phyloP scores from a whole-genome alignment of 2,113 vertebrate genomes.

The Pristiophorus japonicus region DNA sequence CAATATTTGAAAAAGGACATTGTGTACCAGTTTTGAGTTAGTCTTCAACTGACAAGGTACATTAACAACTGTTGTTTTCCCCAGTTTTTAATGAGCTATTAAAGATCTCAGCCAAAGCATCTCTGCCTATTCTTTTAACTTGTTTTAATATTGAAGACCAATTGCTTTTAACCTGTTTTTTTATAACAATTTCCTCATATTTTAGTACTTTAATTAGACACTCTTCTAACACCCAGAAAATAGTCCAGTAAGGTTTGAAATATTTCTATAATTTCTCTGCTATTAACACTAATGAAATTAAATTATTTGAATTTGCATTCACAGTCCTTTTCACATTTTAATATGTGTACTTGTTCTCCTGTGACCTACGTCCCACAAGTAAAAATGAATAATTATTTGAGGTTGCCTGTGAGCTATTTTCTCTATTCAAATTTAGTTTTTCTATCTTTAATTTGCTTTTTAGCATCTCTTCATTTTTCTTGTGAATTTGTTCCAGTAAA shows the following conservation, averaged over 20 bases:
- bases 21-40: background rate
- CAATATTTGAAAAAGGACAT: background rate
- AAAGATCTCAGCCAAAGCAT: background rate
- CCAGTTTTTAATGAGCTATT: background rate
- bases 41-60: background rate
- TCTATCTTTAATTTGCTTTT: background rate
- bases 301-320: background rate
- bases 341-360: background rate
- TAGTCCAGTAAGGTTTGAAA: background rate
- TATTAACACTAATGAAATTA: background rate
- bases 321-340: background rate
- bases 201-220: background rate
- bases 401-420: background rate
- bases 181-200: background rate
- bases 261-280: background rate
- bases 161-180: background rate
- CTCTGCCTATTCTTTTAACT: background rate
- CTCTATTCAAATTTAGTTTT: background rate
- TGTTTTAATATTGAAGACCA: background rate
- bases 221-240: background rate
- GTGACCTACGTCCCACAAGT: too few relatives aligned
- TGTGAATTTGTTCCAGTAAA: background rate
- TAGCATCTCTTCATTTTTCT: background rate
- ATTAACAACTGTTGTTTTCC: background rate
- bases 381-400: background rate